Percentiles rank a stretch among this genome's conserved stretches.
These are phyloP conservation scores for Zaprionus ornatus DNA, from an alignment of 1,140 invertebrate species.

Conservation along the genomic window DNA sequence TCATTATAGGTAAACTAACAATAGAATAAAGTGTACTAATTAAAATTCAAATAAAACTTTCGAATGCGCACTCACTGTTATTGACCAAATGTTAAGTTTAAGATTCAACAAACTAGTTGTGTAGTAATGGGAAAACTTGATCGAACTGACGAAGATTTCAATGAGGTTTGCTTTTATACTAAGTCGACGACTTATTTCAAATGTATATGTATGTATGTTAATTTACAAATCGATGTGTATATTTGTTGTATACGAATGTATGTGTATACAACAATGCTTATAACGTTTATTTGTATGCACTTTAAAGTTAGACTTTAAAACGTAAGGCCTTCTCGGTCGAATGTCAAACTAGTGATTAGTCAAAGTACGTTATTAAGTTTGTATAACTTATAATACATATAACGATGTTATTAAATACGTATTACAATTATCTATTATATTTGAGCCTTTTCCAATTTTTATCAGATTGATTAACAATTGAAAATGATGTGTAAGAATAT, in stretches of 20 bases:
- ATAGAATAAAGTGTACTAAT: conserved; percentile 21
- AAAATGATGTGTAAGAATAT: too few relatives aligned
- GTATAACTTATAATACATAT: conserved; percentile 33
- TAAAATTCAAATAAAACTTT: conserved; percentile 45
- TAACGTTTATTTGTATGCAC: conserved; percentile 17
- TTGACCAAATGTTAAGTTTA: conserved; percentile 27
- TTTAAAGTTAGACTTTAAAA: conserved; percentile 45
- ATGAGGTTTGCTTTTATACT: conserved; percentile 74
- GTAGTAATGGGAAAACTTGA: conserved; percentile 63
- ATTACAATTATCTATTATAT: conserved; percentile 25
- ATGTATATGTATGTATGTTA: conserved; percentile 18
- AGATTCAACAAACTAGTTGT: conserved; percentile 48
- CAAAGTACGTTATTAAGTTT: conserved; percentile 40
- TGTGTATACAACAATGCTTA: conserved; percentile 9
- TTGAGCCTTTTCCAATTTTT: conserved; percentile 5
- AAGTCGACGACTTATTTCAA: conserved; percentile 22
- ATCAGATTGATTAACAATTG: not conserved
- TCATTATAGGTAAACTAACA: conserved; percentile 11
- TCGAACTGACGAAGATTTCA: conserved; percentile 70
- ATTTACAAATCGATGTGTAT: conserved; percentile 8
- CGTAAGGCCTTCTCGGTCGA: conserved; percentile 49
- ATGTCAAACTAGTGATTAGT: conserved; percentile 48
- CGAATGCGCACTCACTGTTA: conserved; percentile 47
- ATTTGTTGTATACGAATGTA: conserved; percentile 14
- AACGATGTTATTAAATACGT: conserved; percentile 34